Conservation (phyloP, 2,113 vertebrate genomes). For the Fukomys damarensis region DNA sequence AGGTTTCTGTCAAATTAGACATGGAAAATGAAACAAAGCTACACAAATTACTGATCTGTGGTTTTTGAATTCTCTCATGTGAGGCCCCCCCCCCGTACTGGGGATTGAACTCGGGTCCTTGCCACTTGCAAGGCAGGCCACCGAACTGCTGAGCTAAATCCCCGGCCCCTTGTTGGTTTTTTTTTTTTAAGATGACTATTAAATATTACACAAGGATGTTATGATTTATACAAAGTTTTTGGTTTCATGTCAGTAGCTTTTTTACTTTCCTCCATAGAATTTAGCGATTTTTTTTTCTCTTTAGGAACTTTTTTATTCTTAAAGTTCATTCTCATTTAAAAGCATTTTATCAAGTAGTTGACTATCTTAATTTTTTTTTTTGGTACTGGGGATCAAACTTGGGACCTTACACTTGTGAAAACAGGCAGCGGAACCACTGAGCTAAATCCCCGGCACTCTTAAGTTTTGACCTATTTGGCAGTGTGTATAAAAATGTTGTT, state of each 20-base stretch:
- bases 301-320: neutral
- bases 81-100: too few species aligned
- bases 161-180: too few species aligned
- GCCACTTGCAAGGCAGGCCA: too few species aligned
- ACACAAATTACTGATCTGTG: constrained; percentile 52
- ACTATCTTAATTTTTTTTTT: too few species aligned
- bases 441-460: neutral
- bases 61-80: constrained; percentile 27
- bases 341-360: too few species aligned
- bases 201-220: constrained; percentile 48
- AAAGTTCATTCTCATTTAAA: too few species aligned
- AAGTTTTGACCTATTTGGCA: constrained; percentile 22
- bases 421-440: too few species aligned
- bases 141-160: too few species aligned
- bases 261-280: neutral
- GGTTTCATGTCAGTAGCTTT: constrained; percentile 63
- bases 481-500: constrained; percentile 16
- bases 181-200: constrained; percentile 14
- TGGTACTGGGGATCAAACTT: too few species aligned
- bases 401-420: too few species aligned
- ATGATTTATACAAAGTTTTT: constrained; percentile 30
- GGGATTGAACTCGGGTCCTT: too few species aligned
- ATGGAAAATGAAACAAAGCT: constrained; percentile 69
- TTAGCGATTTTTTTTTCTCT: neutral
- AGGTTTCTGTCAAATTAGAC: constrained; percentile 71